Percentiles rank a stretch among this genome's conserved stretches.
Conservation (phyloP, 2,113 vertebrate species). For the Xenus cinereus region DNA sequence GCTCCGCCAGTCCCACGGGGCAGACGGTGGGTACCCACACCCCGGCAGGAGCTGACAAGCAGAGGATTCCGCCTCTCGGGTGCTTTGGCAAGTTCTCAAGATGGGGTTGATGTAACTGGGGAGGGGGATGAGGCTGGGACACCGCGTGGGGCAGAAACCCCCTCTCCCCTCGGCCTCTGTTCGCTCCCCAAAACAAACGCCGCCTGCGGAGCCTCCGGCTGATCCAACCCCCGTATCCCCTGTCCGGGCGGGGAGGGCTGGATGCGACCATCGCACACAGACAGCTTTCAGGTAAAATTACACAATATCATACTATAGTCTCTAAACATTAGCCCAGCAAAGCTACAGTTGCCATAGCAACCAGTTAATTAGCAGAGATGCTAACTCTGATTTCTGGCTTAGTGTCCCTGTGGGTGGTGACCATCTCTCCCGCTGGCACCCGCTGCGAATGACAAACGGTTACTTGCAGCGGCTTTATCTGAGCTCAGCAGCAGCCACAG, state of each 20-base stretch:
- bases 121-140: not conserved
- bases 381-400: not conserved
- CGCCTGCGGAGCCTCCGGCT: not conserved
- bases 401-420: not conserved
- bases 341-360: not conserved
- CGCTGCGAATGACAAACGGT: fast-evolving
- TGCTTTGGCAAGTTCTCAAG: fast-evolving
- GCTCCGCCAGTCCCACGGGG: not conserved
- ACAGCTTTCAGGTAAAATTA: not conserved
- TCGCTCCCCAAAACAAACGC: fast-evolving
- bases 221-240: no score
- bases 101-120: fast-evolving
- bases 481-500: fast-evolving
- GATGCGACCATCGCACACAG: not conserved
- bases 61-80: fast-evolving
- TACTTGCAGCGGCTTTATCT: not conserved
- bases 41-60: not conserved
- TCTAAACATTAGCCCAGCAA: not conserved
- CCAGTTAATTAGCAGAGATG: not conserved
- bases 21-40: fast-evolving
- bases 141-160: not conserved
- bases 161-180: no score
- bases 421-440: not conserved
- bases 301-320: not conserved
- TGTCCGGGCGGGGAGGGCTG: not conserved